These are phyloP conservation scores for Scaptomyza tumidula DNA, from an alignment of 2,888 invertebrate genomes.

Conservation along the genomic window DNA sequence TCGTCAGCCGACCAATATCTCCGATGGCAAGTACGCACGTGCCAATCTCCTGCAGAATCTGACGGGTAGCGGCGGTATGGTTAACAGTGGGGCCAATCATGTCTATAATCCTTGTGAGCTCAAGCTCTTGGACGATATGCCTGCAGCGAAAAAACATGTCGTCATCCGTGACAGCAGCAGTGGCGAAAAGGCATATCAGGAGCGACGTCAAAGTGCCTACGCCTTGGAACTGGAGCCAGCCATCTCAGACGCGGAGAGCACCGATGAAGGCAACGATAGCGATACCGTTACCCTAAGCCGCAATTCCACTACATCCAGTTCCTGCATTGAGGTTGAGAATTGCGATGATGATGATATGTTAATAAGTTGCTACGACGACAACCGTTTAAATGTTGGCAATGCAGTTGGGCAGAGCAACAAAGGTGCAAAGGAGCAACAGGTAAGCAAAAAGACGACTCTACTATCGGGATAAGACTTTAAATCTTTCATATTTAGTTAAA, in stretches of 20 bases:
- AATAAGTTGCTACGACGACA: conserved; percentile 49
- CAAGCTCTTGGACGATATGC: conserved; percentile 72
- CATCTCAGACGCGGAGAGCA: conserved; percentile 66
- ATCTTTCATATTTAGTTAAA: too few species aligned
- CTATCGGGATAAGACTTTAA: too few species aligned
- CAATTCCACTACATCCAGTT: conserved; percentile 70
- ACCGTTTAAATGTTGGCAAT: conserved; percentile 36
- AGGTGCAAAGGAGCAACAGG: conserved; percentile 47
- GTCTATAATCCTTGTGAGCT: conserved; percentile 83
- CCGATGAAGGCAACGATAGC: conserved; percentile 75
- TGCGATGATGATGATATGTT: conserved; percentile 54
- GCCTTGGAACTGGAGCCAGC: conserved; percentile 81
- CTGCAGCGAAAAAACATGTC: conserved; percentile 60
- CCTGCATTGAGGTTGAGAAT: conserved; percentile 52
- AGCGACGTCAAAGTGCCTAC: conserved; percentile 63
- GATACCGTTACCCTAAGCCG: conserved; percentile 71
- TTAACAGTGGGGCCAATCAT: conserved; percentile 42
- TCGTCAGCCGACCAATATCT: conserved; percentile 64
- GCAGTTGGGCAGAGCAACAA: conserved; percentile 8
- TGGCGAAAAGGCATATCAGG: conserved; percentile 43
- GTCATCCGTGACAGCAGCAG: conserved; percentile 49
- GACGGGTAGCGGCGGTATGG: conserved; percentile 39
- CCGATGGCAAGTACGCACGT: conserved; percentile 77
- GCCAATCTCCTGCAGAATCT: conserved; percentile 70
- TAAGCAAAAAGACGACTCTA: conserved; percentile 10